Evolutionary conservation across 2,797 vertebrate genomes (phyloP).

Genomic region (Loriculus beryllinus): DNA sequence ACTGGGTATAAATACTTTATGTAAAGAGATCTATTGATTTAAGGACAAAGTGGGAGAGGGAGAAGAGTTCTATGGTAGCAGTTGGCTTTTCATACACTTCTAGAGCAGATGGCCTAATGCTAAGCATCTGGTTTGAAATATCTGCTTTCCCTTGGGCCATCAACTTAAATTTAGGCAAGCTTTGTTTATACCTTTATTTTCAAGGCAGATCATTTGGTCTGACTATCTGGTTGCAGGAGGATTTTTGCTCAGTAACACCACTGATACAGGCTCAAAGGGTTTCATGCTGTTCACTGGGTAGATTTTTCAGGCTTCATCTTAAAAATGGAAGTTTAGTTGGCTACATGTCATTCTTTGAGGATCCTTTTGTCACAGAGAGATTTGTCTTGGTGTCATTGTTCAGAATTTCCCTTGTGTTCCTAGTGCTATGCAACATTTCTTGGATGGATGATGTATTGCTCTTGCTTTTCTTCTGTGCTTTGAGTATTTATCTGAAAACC

Average conservation of each 20-base stretch:
- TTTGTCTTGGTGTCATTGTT: background rate
- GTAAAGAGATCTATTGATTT: background rate
- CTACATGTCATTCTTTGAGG: background rate
- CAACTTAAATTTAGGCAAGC: slow-evolving; percentile 40
- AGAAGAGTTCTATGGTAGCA: background rate
- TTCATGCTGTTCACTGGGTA: background rate
- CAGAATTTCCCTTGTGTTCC: background rate
- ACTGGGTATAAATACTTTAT: background rate
- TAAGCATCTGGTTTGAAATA: slow-evolving; percentile 64
- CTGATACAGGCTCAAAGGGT: background rate
- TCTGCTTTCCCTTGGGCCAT: slow-evolving; percentile 32
- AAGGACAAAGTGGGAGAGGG: background rate
- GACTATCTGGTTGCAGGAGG: background rate
- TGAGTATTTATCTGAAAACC: background rate
- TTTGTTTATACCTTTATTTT: slow-evolving; percentile 30
- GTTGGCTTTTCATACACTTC: slow-evolving; percentile 10
- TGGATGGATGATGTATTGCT: background rate
- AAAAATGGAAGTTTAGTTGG: background rate
- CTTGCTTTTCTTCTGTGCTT: background rate
- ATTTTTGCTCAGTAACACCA: background rate
- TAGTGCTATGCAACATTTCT: background rate
- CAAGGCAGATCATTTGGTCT: background rate
- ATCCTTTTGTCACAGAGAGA: background rate
- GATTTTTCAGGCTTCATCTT: background rate
- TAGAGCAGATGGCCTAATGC: slow-evolving; percentile 52